Conservation (phyloP, 2,797 vertebrate species). For the Acanthis flammea region DNA sequence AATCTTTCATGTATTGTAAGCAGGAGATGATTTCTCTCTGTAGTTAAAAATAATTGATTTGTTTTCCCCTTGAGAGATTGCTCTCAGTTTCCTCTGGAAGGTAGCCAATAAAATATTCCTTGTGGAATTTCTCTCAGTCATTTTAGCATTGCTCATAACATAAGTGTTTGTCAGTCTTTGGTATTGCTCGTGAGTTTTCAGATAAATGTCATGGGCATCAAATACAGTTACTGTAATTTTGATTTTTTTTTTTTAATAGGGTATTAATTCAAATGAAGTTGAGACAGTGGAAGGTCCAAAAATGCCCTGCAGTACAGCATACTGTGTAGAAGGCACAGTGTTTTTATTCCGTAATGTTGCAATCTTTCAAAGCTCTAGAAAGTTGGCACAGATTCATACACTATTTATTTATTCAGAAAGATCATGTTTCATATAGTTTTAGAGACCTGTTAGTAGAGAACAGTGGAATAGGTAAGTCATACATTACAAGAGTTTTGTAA, state of each 20-base stretch:
- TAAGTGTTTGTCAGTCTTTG: not conserved
- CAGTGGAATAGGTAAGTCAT: not conserved
- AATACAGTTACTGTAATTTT: not conserved
- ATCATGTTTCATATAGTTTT: not conserved
- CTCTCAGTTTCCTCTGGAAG: not conserved
- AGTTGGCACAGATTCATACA: not conserved
- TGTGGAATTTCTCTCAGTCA: not conserved
- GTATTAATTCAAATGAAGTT: constrained; percentile 55
- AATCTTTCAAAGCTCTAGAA: not conserved
- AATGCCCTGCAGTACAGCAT: constrained; percentile 22
- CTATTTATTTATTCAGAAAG: not conserved
- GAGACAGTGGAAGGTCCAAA: constrained; percentile 29
- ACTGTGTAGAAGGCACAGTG: constrained; percentile 60
- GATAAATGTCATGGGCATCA: not conserved
- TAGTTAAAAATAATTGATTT: not conserved
- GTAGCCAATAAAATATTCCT: not conserved
- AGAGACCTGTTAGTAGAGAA: not conserved
- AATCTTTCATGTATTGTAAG: not conserved
- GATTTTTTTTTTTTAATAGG: constrained; percentile 27
- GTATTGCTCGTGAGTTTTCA: not conserved
- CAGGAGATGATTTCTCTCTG: not conserved
- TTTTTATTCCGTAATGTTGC: not conserved
- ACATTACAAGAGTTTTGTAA: not conserved
- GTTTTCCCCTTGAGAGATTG: not conserved
- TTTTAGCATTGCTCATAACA: not conserved